A percentile compares a stretch with the other conserved stretches of the same genome.
Evolutionary conservation across 1,140 invertebrate species (phyloP).

Genomic region (Papilio helenus): DNA sequence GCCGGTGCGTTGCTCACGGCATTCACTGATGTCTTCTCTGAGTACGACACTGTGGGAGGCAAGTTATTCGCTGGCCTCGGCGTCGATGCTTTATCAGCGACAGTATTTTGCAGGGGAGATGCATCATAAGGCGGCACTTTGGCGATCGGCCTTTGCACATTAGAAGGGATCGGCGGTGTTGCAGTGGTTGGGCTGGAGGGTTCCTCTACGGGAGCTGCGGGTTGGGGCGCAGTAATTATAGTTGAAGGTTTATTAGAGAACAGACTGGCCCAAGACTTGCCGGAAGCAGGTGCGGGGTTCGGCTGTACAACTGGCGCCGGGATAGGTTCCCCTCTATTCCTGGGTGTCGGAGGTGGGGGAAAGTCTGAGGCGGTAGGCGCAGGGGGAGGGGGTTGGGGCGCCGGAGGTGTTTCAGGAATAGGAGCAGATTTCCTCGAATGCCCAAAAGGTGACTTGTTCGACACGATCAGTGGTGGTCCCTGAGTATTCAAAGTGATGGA

Average conservation of each 20-base stretch:
- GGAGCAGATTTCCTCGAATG: conserved; percentile 70
- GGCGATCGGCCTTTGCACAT: conserved; percentile 83
- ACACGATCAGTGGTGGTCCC: conserved; percentile 73
- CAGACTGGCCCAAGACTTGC: conserved; percentile 80
- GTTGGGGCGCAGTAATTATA: conserved; percentile 47
- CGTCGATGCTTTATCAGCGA: conserved; percentile 58
- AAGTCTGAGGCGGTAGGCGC: conserved; percentile 80
- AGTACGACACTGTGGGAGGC: conserved; percentile 69
- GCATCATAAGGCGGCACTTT: conserved; percentile 84
- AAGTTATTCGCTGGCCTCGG: conserved; percentile 48
- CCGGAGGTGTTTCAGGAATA: conserved; percentile 64
- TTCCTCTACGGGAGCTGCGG: conserved; percentile 57
- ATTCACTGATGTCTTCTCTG: conserved; percentile 78
- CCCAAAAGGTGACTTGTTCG: conserved; percentile 77
- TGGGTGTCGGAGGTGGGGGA: conserved; percentile 77
- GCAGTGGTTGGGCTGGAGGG: conserved; percentile 65
- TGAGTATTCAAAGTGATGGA: conserved; percentile 69
- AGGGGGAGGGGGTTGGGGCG: conserved; percentile 69
- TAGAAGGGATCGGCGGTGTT: conserved; percentile 55
- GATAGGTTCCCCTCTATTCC: conserved; percentile 68
- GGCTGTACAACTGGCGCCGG: conserved; percentile 61
- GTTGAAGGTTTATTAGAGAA: conserved; percentile 70
- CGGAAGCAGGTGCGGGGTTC: conserved; percentile 69
- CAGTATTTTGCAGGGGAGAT: conserved; percentile 67
- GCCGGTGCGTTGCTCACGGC: conserved; percentile 59